Base-by-base conservation (phyloP, 2,113 vertebrate species). In the Cettia cetti region DNA sequence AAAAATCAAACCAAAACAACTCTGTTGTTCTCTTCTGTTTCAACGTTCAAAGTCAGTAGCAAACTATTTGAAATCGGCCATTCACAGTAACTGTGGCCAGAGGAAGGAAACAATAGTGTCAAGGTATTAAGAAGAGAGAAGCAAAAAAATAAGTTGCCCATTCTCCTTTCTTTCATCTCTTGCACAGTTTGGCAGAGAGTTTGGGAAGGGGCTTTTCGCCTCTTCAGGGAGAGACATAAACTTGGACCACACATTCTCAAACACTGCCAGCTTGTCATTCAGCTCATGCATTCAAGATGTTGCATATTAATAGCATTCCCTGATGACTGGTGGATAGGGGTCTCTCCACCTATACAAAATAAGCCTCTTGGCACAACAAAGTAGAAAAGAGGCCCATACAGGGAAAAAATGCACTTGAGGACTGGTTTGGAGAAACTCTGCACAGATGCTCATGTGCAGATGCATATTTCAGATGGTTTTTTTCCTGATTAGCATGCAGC, bases 371-470 rank as follows among this genome's bases (percentile, higher is more conserved):
- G 92, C 80, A 90, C 95, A 90, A 71, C 61, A 64, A 83, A 92
- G 90, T 92, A 95, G 86, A 78, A 81, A 95, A 95, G 81, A 95
- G 80, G 59, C 88, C 82, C 35, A 21, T 86, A 90, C 35, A 80
- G 92, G 91, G 66, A 92, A 89, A 89, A 92, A 94, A 92, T 72
- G 81, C 84, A 80, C 89, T 95, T 89, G 91, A 97, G 94, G 92
- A 93, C 88, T 44, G 91, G 33, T 90, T 91, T 66, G 85, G 97
- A 96, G 94, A 95, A 92, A 94, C 89, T 95, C 92, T 95, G 92
- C 94, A 89, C 94, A 97, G 97, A 96, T 97, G 97, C 93, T 89
- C 39, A 60, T 91, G 92, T 96, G 94, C 89, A 96, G 96, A 97
- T 97, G 97, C 96, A 94, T 95, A 96, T 97, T 95, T 97, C 95